Evolutionary conservation across 1,140 invertebrate genomes (phyloP).

Genomic region (Eriosoma lanigerum): DNA sequence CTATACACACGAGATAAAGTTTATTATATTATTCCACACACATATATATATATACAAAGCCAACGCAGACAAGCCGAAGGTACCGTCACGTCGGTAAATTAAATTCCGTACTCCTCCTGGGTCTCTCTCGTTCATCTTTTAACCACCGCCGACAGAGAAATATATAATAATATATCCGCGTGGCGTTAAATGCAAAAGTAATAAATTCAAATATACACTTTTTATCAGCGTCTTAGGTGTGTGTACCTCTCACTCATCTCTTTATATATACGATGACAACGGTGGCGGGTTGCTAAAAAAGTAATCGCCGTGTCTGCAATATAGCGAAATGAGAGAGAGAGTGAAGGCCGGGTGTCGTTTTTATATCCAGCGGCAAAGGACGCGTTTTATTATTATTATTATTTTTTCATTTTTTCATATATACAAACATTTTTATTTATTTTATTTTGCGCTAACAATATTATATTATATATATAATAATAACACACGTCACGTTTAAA

Average conservation of each 20-base stretch:
- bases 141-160: not conserved
- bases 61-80: conserved; percentile 3
- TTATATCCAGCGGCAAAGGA: not conserved
- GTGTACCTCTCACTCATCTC: not conserved
- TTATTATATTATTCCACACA: conserved; percentile 1
- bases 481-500: no score
- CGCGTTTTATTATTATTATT: conserved; percentile 5
- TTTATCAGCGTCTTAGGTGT: not conserved
- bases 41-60: conserved; percentile 8
- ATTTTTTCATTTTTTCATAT: not conserved
- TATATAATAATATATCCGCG: not conserved
- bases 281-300: conserved; percentile 16
- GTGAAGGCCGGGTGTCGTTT: not conserved
- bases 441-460: no score
- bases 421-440: no score
- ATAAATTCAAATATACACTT: conserved; percentile 39
- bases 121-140: conserved; percentile 1
- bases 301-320: not conserved
- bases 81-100: conserved; percentile 23
- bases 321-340: not conserved
- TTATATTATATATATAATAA: no score
- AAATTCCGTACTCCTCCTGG: conserved; percentile 23
- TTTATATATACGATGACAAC: not conserved
- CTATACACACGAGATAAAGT: not conserved
- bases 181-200: conserved; percentile 4